These are phyloP conservation scores for Coleophora deauratella DNA, from an alignment of 2,888 invertebrate genomes.

Conservation along the genomic window DNA sequence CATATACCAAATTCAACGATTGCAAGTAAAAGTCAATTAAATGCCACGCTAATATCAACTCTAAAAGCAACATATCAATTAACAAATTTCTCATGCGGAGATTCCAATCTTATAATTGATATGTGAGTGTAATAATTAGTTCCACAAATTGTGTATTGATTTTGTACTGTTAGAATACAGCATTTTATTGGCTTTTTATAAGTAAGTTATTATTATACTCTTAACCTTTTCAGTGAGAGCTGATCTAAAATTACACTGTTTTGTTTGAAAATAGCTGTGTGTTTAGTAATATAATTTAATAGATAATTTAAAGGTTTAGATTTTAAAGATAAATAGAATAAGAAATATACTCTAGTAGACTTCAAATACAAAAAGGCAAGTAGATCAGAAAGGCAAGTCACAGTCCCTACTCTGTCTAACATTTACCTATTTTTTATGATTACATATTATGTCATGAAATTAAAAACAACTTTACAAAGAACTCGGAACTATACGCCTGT, in stretches of 20 bases:
- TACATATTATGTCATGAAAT: constrained; percentile 50
- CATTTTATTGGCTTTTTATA: constrained; percentile 1
- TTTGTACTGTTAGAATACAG: constrained; percentile 8
- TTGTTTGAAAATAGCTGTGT: constrained; percentile 30
- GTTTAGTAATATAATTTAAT: too few species aligned
- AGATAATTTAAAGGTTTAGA: constrained; percentile 31
- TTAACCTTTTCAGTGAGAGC: constrained; percentile 19
- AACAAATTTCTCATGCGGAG: constrained; percentile 28
- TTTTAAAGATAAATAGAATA: constrained; percentile 24
- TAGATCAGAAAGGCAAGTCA: constrained; percentile 57
- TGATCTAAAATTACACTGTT: constrained; percentile 15
- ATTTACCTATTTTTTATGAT: constrained; percentile 13
- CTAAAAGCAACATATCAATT: constrained; percentile 34
- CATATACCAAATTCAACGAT: too few species aligned
- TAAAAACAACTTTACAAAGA: constrained; percentile 44
- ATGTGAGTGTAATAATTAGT: constrained; percentile 33
- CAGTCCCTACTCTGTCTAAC: constrained; percentile 43
- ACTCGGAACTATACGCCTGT: constrained; percentile 37
- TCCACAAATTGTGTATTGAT: constrained; percentile 13
- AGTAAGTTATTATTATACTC: constrained; percentile 6
- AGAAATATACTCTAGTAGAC: constrained; percentile 32
- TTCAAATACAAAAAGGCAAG: constrained; percentile 53
- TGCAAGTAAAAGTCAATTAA: too few species aligned
- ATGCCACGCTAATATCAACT: constrained; percentile 27
- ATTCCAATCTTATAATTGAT: constrained; percentile 33